Evolutionary conservation across 2,888 invertebrate genomes (phyloP).

Genomic region (Emmelina monodactyla): DNA sequence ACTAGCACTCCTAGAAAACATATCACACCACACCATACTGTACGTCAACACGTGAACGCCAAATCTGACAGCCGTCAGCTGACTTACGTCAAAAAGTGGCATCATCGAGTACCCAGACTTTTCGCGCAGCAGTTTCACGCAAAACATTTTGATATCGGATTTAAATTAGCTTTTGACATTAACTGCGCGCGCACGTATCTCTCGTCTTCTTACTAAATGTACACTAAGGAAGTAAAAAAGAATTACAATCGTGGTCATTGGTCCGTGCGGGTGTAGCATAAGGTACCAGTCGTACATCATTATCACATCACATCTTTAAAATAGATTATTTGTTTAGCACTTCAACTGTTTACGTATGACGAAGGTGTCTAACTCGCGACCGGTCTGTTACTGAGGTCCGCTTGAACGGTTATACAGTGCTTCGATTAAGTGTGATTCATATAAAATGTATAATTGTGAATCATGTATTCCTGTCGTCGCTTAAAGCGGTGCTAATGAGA

Average conservation of each 20-base stretch:
- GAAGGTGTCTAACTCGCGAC: constrained; percentile 24
- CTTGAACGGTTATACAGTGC: constrained; percentile 45
- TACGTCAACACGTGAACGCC: constrained; percentile 36
- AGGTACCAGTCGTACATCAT: constrained; percentile 57
- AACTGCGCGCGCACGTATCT: constrained; percentile 56
- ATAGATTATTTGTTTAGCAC: constrained; percentile 54
- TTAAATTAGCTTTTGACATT: constrained; percentile 54
- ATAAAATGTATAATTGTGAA: constrained; percentile 44
- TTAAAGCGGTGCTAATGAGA: too few relatives aligned
- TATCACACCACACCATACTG: neutral
- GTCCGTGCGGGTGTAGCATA: constrained; percentile 46
- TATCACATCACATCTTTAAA: constrained; percentile 59
- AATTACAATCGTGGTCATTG: constrained; percentile 60
- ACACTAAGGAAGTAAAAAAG: constrained; percentile 45
- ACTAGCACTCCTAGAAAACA: neutral
- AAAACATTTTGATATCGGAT: constrained; percentile 36
- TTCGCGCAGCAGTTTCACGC: constrained; percentile 46
- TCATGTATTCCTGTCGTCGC: constrained; percentile 26
- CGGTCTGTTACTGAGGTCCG: constrained; percentile 42
- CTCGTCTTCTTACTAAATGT: constrained; percentile 53
- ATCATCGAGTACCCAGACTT: constrained; percentile 41
- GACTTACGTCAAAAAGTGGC: constrained; percentile 49
- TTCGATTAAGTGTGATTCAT: constrained; percentile 43
- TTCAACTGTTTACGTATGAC: constrained; percentile 19
- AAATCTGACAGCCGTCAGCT: constrained; percentile 33